Evolutionary conservation across 2,797 vertebrate species (phyloP).

Genomic region (Pseudochirops corinnae): DNA sequence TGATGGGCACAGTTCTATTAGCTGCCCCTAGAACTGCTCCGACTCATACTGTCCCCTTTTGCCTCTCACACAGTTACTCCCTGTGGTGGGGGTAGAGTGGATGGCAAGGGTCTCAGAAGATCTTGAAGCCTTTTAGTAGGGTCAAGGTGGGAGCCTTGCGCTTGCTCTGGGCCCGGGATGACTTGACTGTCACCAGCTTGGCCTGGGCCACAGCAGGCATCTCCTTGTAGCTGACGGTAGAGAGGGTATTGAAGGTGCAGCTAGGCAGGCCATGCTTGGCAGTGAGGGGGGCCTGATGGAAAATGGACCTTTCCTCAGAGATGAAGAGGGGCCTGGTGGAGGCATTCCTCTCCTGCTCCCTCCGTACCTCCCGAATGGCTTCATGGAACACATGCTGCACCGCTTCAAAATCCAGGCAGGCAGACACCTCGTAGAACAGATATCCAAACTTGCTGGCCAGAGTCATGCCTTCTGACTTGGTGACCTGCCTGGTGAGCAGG

Average conservation of each 20-base stretch:
- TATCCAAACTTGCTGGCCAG: constrained; percentile 89
- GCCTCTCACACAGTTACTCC: background rate
- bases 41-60: background rate
- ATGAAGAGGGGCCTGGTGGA: constrained; percentile 87
- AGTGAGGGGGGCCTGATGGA: constrained; percentile 76
- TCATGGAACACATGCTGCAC: constrained; percentile 93
- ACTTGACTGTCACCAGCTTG: constrained; percentile 94
- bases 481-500: constrained; percentile 89
- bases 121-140: constrained; percentile 95
- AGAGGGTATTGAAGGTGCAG: constrained; percentile 85
- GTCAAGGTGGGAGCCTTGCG: constrained; percentile 93
- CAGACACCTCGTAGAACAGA: constrained; percentile 92
- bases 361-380: constrained; percentile 89
- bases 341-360: constrained; percentile 79
- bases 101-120: constrained; percentile 87
- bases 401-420: constrained; percentile 90
- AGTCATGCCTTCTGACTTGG: constrained; percentile 88
- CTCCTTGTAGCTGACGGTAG: constrained; percentile 90
- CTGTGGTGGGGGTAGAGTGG: too few species aligned
- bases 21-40: background rate
- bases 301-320: constrained; percentile 88
- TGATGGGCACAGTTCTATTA: background rate
- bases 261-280: constrained; percentile 84
- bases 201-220: constrained; percentile 92
- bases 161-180: constrained; percentile 94